Conservation (phyloP, 1,140 invertebrate genomes). For the Anoplophora glabripennis region DNA sequence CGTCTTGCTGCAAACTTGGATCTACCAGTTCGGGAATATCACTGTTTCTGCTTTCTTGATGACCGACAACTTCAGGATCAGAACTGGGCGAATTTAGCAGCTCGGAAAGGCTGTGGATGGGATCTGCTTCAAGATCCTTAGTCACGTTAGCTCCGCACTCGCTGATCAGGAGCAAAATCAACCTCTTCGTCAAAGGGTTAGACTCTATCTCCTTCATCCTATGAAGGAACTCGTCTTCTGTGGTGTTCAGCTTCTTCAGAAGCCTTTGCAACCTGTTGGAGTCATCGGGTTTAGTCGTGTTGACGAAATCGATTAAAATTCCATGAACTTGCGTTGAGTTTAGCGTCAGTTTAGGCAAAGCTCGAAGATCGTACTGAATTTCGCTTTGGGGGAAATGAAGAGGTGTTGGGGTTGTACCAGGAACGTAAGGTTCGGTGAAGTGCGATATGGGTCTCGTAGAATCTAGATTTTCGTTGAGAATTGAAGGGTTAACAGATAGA, state of each 20-base stretch:
- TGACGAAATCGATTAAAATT: slow-evolving; percentile 46
- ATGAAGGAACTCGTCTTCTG: slow-evolving; percentile 67
- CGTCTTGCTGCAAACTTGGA: slow-evolving; percentile 44
- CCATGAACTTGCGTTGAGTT: slow-evolving; percentile 46
- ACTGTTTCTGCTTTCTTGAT: slow-evolving; percentile 11
- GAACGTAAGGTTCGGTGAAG: slow-evolving; percentile 16
- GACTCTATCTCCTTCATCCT: slow-evolving; percentile 77
- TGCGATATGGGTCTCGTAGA: slow-evolving; percentile 23
- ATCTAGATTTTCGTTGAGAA: slow-evolving; percentile 65
- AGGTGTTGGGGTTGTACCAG: slow-evolving; percentile 8
- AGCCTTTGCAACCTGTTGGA: slow-evolving; percentile 53
- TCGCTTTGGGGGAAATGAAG: slow-evolving; percentile 12
- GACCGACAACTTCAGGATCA: slow-evolving; percentile 19
- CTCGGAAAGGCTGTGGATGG: slow-evolving; percentile 42
- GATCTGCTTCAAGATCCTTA: slow-evolving; percentile 63
- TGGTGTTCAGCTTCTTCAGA: slow-evolving; percentile 70
- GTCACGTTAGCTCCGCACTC: slow-evolving; percentile 67
- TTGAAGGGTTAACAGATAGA: slow-evolving; percentile 66
- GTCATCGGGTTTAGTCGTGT: slow-evolving; percentile 33
- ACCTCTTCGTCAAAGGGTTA: slow-evolving; percentile 69
- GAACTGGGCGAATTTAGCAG: neutral
- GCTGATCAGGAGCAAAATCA: slow-evolving; percentile 72
- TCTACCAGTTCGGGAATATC: slow-evolving; percentile 28
- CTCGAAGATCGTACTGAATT: slow-evolving; percentile 39
- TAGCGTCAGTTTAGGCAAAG: slow-evolving; percentile 36